These are phyloP conservation scores for Megamerina dolium DNA, from an alignment of 2,888 invertebrate genomes.

Conservation along the genomic window DNA sequence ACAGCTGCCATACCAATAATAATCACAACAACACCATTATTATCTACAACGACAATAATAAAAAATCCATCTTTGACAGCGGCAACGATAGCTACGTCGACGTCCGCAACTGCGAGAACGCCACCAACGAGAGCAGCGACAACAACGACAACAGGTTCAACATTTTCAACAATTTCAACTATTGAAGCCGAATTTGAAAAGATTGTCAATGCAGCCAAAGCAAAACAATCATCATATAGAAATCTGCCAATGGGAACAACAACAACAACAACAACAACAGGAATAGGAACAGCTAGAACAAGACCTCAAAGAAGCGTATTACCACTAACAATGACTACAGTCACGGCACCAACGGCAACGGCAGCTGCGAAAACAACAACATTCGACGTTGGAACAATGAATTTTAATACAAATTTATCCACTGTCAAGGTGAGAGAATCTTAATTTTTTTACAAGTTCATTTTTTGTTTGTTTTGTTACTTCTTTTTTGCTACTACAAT, in stretches of 20 bases:
- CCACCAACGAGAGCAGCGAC: conserved; percentile 10
- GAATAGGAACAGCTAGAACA: neutral
- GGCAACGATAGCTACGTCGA: conserved; percentile 7
- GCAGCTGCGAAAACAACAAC: conserved; percentile 6
- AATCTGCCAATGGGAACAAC: neutral
- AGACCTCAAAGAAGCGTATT: too few species aligned
- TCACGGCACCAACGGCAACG: neutral
- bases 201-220: conserved; percentile 8
- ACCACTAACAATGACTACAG: too few species aligned
- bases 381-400: conserved; percentile 27
- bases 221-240: conserved; percentile 4
- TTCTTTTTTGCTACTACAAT: neutral
- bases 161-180: conserved; percentile 18
- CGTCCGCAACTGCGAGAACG: conserved; percentile 7
- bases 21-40: neutral
- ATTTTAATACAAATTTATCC: conserved; percentile 34
- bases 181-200: conserved; percentile 25
- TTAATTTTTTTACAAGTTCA: conserved; percentile 7
- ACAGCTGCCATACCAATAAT: conserved; percentile 12
- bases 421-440: conserved; percentile 36
- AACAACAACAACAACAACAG: neutral
- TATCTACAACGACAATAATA: conserved; percentile 6
- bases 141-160: conserved; percentile 7
- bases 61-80: too few species aligned
- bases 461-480: conserved; percentile 6